Percentiles rank a stretch among this genome's conserved stretches.
These are phyloP conservation scores for Orientallactaga bullata DNA, from an alignment of 2,113 vertebrate genomes.

Conservation along the genomic window DNA sequence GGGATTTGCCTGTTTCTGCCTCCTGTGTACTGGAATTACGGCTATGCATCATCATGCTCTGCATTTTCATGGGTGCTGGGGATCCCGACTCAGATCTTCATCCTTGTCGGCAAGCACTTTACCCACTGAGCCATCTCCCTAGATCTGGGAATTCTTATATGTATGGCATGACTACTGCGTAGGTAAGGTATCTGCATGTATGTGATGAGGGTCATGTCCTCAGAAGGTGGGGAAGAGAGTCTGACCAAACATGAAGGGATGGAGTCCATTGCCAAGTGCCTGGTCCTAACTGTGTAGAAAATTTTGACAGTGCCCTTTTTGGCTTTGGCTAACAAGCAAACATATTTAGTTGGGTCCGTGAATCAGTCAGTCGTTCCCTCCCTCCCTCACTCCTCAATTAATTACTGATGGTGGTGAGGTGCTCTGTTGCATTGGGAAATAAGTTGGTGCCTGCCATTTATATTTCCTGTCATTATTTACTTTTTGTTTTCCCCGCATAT, in stretches of 20 bases:
- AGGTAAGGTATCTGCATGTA: accelerated
- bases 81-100: too few relatives aligned
- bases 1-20: too few relatives aligned
- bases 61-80: too few relatives aligned
- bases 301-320: background rate
- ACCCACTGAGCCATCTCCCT: too few relatives aligned
- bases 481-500: conserved; percentile 70
- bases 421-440: conserved; percentile 31
- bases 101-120: too few relatives aligned
- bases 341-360: background rate
- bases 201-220: background rate
- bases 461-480: conserved; percentile 65
- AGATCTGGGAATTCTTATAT: background rate
- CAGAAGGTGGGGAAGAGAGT: background rate
- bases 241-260: background rate
- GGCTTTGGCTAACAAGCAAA: background rate
- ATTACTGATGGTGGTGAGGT: background rate
- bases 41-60: too few relatives aligned
- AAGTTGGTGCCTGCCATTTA: conserved; percentile 53
- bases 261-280: background rate
- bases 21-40: too few relatives aligned
- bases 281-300: background rate
- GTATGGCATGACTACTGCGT: accelerated
- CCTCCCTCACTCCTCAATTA: background rate
- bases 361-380: background rate